phyloP scores from a whole-genome alignment of 1,140 invertebrate species.

The Bombus difficillimus region DNA sequence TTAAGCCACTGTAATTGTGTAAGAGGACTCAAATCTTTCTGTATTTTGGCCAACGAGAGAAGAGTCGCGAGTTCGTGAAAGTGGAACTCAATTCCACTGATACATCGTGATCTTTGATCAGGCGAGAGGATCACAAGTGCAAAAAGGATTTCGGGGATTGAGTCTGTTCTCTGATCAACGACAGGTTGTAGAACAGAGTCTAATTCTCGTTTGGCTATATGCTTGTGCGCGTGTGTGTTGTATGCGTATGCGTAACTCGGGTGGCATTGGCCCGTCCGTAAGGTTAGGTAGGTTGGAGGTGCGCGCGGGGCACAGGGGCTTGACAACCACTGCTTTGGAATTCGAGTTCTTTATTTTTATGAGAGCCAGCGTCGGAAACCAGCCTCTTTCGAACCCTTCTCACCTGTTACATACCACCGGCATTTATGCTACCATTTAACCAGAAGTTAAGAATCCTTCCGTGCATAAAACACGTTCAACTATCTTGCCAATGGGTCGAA shows the following conservation, averaged over 20 bases:
- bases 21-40: neutral
- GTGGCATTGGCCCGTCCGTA: slow-evolving; percentile 45
- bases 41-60: neutral
- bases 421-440: slow-evolving; percentile 66
- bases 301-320: slow-evolving; percentile 35
- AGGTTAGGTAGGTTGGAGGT: slow-evolving; percentile 29
- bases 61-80: neutral
- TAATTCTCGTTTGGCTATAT: slow-evolving; percentile 34
- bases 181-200: slow-evolving; percentile 28
- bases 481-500: slow-evolving; percentile 20
- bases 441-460: slow-evolving; percentile 59
- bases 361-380: slow-evolving; percentile 67
- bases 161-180: neutral
- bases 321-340: slow-evolving; percentile 77
- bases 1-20: neutral
- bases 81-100: neutral
- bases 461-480: slow-evolving; percentile 55
- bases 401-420: slow-evolving; percentile 72
- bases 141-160: slow-evolving; percentile 14
- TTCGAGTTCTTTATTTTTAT: slow-evolving; percentile 77
- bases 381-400: slow-evolving; percentile 70
- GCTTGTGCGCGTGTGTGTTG: no score
- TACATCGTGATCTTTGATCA: neutral
- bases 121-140: neutral
- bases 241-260: slow-evolving; percentile 26